Percentiles rank a stretch among this genome's conserved stretches.
Evolutionary conservation across 2,888 invertebrate genomes (phyloP).

Genomic region (Nesidiocoris tenuis): DNA sequence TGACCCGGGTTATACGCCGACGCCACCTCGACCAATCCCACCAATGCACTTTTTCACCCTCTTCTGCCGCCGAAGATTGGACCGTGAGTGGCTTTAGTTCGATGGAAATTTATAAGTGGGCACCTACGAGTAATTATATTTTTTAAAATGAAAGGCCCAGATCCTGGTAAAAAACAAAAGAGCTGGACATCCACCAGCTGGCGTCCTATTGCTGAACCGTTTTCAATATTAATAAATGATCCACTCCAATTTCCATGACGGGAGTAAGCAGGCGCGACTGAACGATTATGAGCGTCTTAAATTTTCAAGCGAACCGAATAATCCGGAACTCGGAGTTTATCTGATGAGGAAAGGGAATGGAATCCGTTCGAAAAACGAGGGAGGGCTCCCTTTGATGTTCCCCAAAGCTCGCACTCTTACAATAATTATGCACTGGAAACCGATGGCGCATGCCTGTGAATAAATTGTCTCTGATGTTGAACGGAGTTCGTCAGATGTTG

Average conservation of each 20-base stretch:
- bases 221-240: no score
- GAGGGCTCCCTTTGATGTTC: slow-evolving; percentile 11
- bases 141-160: no score
- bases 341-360: slow-evolving; percentile 13
- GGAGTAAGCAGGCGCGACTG: background rate
- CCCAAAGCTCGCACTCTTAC: slow-evolving; percentile 14
- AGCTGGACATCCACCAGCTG: no score
- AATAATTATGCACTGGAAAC: slow-evolving; percentile 23
- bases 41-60: no score
- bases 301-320: slow-evolving; percentile 27
- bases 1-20: no score
- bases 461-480: slow-evolving; percentile 21
- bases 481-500: background rate
- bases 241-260: background rate
- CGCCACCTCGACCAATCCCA: no score
- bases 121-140: no score
- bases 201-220: no score
- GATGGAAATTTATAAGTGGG: no score
- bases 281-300: slow-evolving; percentile 25
- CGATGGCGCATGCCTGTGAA: slow-evolving; percentile 21
- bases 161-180: no score
- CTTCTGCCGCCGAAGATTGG: no score
- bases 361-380: slow-evolving; percentile 20
- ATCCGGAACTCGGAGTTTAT: slow-evolving; percentile 21
- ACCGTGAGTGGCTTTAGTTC: no score